Conservation (phyloP, 1,140 invertebrate genomes). For the Heterodera schachtii region DNA sequence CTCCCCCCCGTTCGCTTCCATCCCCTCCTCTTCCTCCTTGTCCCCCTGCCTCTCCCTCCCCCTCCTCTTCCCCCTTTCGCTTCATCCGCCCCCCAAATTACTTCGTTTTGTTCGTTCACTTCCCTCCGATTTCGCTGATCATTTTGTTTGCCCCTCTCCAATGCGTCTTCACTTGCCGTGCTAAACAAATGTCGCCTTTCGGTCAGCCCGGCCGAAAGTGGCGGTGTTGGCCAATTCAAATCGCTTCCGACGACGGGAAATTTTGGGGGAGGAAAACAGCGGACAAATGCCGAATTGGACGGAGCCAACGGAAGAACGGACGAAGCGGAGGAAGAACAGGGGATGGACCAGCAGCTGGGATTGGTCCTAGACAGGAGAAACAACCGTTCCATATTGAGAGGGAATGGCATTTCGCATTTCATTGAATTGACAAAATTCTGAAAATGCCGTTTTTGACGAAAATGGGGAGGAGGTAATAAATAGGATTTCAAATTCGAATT, state of each 20-base stretch:
- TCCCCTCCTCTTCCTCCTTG: too few species aligned
- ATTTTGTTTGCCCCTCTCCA: conserved; percentile 23
- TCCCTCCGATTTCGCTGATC: neutral
- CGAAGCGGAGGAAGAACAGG: conserved; percentile 11
- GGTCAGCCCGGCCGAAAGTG: neutral
- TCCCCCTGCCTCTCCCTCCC: too few species aligned
- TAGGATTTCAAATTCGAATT: neutral
- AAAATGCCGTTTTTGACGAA: too few species aligned
- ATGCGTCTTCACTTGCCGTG: conserved; percentile 26
- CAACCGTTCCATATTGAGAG: too few species aligned
- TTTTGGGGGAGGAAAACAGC: conserved; percentile 15
- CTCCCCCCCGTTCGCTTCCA: too few species aligned
- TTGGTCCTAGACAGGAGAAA: conserved; percentile 25
- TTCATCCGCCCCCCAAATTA: too few species aligned
- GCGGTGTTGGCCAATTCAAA: conserved; percentile 13
- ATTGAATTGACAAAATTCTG: too few species aligned
- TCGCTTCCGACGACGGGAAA: conserved; percentile 10
- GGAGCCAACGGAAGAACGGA: conserved; percentile 13
- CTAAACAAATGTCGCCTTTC: conserved; percentile 30
- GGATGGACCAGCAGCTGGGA: conserved; percentile 29
- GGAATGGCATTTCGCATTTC: too few species aligned
- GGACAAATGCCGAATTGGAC: conserved; percentile 18
- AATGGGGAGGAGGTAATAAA: neutral
- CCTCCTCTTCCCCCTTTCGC: too few species aligned
- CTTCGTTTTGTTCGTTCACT: conserved; percentile 22